A percentile compares a stretch with the other conserved stretches of the same genome.
phyloP scores from a whole-genome alignment of 2,888 invertebrate species.

The Tinea pellionella region DNA sequence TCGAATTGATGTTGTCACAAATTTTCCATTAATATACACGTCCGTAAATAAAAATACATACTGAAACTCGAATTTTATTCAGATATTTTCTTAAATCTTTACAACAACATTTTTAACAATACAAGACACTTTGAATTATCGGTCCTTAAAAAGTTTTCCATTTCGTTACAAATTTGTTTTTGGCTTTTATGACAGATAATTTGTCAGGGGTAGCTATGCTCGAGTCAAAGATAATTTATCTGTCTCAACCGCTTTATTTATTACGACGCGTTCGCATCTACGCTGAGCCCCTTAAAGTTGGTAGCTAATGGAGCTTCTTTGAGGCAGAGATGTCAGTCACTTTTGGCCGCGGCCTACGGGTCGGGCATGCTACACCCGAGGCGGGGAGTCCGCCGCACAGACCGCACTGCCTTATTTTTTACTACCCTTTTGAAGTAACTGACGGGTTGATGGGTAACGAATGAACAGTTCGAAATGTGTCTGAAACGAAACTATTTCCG shows the following conservation, averaged over 20 bases:
- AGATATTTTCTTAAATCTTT: background rate
- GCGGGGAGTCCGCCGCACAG: constrained; percentile 13
- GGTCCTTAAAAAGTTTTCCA: constrained; percentile 47
- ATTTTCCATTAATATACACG: background rate
- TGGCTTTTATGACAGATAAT: constrained; percentile 64
- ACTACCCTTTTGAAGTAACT: constrained; percentile 28
- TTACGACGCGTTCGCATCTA: constrained; percentile 62
- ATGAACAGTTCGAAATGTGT: constrained; percentile 32
- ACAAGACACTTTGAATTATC: constrained; percentile 11
- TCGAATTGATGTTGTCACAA: background rate
- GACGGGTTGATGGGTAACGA: constrained; percentile 45
- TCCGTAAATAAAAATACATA: background rate
- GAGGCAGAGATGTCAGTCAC: constrained; percentile 49
- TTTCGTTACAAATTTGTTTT: constrained; percentile 61
- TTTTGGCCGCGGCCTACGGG: constrained; percentile 21
- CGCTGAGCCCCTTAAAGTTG: constrained; percentile 59
- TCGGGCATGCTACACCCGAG: background rate
- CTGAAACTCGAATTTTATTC: background rate
- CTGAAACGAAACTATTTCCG: constrained; percentile 11
- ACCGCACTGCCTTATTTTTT: constrained; percentile 35
- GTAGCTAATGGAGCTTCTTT: constrained; percentile 61
- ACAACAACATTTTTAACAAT: constrained; percentile 1
- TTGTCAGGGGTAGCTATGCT: constrained; percentile 60
- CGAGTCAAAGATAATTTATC: constrained; percentile 68
- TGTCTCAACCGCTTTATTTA: constrained; percentile 66